Evolutionary conservation across 2,113 vertebrate genomes (phyloP).

Genomic region (Barnardius zonarius): DNA sequence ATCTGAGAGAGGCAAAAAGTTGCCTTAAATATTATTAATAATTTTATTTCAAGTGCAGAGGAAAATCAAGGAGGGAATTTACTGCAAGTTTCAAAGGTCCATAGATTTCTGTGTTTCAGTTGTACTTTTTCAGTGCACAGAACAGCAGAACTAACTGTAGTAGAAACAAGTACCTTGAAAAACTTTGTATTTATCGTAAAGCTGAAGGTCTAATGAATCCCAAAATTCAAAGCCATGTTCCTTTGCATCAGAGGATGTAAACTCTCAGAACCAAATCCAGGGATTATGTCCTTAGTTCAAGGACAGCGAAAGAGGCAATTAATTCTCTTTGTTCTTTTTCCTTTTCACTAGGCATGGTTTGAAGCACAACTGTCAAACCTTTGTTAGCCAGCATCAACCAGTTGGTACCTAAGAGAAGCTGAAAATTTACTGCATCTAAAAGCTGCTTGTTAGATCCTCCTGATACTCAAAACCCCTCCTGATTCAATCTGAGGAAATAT

Average conservation of each 20-base stretch:
- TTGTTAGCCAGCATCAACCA: background rate
- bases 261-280: background rate
- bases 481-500: background rate
- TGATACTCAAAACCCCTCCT: background rate
- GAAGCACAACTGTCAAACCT: background rate
- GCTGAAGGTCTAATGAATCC: background rate
- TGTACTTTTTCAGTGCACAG: background rate
- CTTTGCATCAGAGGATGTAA: background rate
- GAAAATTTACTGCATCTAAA: background rate
- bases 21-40: background rate
- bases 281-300: background rate
- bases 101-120: background rate
- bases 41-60: background rate
- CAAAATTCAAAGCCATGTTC: background rate
- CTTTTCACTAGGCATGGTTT: background rate
- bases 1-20: background rate
- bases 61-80: background rate
- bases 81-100: background rate
- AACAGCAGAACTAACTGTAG: background rate
- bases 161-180: background rate
- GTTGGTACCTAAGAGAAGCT: background rate
- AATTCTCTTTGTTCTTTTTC: background rate
- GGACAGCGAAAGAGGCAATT: background rate
- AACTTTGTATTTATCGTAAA: background rate
- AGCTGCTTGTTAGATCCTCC: background rate